Conservation (phyloP, 2,113 vertebrate genomes). For the Butastur rufipennis region DNA sequence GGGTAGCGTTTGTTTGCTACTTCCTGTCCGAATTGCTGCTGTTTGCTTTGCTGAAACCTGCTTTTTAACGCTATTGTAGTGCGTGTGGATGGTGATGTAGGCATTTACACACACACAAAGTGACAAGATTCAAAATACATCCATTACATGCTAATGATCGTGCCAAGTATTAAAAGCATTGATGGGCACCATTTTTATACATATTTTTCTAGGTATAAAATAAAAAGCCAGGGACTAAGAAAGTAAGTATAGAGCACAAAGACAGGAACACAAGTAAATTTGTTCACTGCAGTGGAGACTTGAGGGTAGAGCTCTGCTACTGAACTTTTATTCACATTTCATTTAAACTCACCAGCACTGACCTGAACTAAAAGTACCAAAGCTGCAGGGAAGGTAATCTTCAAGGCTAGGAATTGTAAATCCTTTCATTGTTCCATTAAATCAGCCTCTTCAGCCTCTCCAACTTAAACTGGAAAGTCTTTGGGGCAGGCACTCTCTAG, state of each 20-base stretch:
- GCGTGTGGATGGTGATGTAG: not conserved
- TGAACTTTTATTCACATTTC: not conserved
- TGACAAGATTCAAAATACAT: not conserved
- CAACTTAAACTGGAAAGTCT: not conserved
- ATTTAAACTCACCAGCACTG: not conserved
- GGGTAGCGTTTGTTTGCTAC: slow-evolving; percentile 11
- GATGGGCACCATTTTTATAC: not conserved
- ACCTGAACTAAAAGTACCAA: not conserved
- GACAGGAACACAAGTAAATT: not conserved
- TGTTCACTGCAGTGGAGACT: not conserved
- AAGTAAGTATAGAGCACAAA: not conserved
- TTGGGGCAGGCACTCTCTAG: not conserved
- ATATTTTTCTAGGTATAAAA: not conserved
- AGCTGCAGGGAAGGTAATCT: not conserved
- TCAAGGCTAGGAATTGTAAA: not conserved
- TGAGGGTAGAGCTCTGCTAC: not conserved
- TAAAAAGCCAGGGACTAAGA: not conserved
- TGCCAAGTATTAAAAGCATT: not conserved
- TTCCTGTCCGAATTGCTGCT: slow-evolving; percentile 3
- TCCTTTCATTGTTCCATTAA: not conserved
- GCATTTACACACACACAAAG: not conserved
- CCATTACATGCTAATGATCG: not conserved
- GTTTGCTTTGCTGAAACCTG: slow-evolving; percentile 61
- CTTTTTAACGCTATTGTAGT: not conserved
- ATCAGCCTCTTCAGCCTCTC: not conserved